Percentiles rank a stretch among this genome's conserved stretches.
These are phyloP conservation scores for Serranus cabrilla DNA, from an alignment of 2,797 vertebrate species.

Conservation along the genomic window DNA sequence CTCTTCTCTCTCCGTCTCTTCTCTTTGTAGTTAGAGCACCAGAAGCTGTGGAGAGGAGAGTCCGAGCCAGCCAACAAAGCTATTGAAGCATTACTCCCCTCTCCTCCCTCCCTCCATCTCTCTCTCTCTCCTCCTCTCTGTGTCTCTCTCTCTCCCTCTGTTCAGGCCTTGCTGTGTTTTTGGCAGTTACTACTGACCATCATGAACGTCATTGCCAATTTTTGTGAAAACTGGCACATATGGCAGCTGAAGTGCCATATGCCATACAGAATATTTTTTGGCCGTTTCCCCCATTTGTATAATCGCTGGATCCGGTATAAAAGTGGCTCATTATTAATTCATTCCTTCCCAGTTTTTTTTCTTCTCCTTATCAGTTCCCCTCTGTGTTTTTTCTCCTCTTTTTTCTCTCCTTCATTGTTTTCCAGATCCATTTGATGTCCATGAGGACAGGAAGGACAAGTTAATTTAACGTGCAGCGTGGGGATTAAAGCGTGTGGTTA, in stretches of 20 bases:
- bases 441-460: slow-evolving; percentile 52
- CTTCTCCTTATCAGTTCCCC: slow-evolving; percentile 81
- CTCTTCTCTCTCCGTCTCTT: slow-evolving; percentile 30
- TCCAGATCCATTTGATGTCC: slow-evolving; percentile 60
- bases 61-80: slow-evolving; percentile 81
- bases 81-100: slow-evolving; percentile 87
- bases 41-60: slow-evolving; percentile 71
- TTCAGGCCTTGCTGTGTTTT: slow-evolving; percentile 94
- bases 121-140: slow-evolving; percentile 20
- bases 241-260: slow-evolving; percentile 99
- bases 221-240: slow-evolving; percentile 99
- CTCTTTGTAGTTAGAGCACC: slow-evolving; percentile 69
- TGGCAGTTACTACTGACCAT: slow-evolving; percentile 99
- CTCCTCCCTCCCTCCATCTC: too few relatives aligned
- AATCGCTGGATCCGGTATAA: slow-evolving; percentile 88
- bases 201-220: slow-evolving; percentile 96
- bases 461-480: slow-evolving; percentile 71
- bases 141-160: slow-evolving; percentile 67
- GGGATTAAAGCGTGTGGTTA: slow-evolving; percentile 67
- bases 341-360: slow-evolving; percentile 88
- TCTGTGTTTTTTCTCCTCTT: slow-evolving; percentile 50
- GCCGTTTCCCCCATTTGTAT: slow-evolving; percentile 95
- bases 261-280: slow-evolving; percentile 96
- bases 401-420: slow-evolving; percentile 38
- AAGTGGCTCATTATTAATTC: slow-evolving; percentile 92